A percentile compares a stretch with the other conserved stretches of the same genome.
Conservation (phyloP, 1,140 invertebrate genomes). For the Onthophagus taurus region DNA sequence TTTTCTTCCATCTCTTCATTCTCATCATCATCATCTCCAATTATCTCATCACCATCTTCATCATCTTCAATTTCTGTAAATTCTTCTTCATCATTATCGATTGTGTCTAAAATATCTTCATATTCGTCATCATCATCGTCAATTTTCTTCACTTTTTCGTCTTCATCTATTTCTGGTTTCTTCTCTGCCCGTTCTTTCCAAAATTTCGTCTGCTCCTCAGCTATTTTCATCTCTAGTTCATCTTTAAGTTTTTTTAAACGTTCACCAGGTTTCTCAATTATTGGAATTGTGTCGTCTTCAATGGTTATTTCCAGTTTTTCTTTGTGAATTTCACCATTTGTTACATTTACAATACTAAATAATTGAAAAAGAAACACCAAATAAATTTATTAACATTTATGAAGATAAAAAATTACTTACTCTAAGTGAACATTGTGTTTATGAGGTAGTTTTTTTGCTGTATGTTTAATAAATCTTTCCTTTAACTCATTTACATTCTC, state of each 20-base stretch:
- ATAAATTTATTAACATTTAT: neutral
- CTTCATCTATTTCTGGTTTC: slow-evolving; percentile 38
- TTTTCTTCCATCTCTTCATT: slow-evolving; percentile 20
- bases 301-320: slow-evolving; percentile 38
- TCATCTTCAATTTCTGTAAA: slow-evolving; percentile 31
- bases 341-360: slow-evolving; percentile 32
- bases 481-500: slow-evolving; percentile 47
- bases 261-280: slow-evolving; percentile 47
- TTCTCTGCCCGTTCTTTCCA: too few species aligned
- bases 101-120: slow-evolving; percentile 34
- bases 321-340: slow-evolving; percentile 36
- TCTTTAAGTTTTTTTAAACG: slow-evolving; percentile 50
- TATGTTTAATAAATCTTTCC: slow-evolving; percentile 52
- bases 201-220: slow-evolving; percentile 47
- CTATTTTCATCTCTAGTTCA: slow-evolving; percentile 53
- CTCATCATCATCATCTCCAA: slow-evolving; percentile 29
- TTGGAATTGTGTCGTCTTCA: slow-evolving; percentile 30
- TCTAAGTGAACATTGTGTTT: slow-evolving; percentile 34
- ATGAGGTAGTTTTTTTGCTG: slow-evolving; percentile 39
- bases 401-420: slow-evolving; percentile 24
- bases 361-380: neutral
- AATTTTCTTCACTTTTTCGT: slow-evolving; percentile 23
- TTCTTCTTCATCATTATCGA: slow-evolving; percentile 38
- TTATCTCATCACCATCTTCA: slow-evolving; percentile 27
- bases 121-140: slow-evolving; percentile 22